phyloP scores from a whole-genome alignment of 2,113 vertebrate species.

The Plecotus auritus region DNA sequence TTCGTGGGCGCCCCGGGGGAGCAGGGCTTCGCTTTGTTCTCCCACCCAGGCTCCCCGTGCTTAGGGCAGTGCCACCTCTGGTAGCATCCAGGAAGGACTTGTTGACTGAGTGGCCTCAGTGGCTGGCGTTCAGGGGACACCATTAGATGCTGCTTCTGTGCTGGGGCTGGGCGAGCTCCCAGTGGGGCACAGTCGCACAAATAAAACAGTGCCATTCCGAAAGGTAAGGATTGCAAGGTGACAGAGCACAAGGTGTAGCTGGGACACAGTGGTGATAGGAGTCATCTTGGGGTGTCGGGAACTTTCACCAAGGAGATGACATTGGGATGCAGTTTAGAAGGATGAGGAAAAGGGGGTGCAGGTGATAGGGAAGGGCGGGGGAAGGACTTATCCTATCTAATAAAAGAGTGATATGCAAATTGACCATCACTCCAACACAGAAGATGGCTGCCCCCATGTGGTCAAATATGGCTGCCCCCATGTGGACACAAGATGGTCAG shows the following conservation, averaged over 20 bases:
- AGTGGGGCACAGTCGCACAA: not conserved
- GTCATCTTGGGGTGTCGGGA: not conserved
- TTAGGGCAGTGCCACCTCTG: not conserved
- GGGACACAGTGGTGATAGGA: not conserved
- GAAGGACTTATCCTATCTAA: too few species aligned
- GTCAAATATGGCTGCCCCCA: too few species aligned
- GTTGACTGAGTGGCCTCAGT: not conserved
- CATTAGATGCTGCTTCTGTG: not conserved
- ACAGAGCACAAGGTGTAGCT: rapidly evolving
- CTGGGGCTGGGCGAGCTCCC: not conserved
- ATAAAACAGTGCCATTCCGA: not conserved
- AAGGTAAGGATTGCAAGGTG: not conserved
- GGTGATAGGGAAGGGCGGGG: not conserved
- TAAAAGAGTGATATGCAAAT: too few species aligned
- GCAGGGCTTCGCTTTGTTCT: not conserved
- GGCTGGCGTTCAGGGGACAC: not conserved
- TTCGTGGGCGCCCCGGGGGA: not conserved
- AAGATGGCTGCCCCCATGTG: too few species aligned
- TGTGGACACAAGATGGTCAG: too few species aligned
- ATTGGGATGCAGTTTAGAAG: not conserved
- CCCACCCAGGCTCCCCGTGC: not conserved
- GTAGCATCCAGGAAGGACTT: not conserved
- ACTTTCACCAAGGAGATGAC: not conserved
- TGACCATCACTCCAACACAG: too few species aligned
- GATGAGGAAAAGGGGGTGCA: not conserved